phyloP scores from a whole-genome alignment of 2,113 vertebrate species.

The Nothocercus nigrocapillus region DNA sequence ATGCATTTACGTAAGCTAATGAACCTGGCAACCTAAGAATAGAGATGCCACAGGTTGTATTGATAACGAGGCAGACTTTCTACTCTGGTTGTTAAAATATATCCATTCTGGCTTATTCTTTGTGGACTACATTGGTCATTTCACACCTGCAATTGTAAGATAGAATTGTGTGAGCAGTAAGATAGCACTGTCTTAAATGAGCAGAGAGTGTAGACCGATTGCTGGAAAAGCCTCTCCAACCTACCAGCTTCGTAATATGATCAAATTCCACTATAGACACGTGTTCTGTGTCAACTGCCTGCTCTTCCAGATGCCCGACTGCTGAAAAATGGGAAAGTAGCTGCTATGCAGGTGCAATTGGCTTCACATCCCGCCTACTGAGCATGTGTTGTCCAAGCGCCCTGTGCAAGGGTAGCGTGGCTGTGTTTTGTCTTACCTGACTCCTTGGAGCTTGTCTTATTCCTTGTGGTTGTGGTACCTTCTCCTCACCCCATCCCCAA shows the following conservation, averaged over 20 bases:
- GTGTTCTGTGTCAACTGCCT: neutral
- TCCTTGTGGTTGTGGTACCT: neutral
- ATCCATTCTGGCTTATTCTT: neutral
- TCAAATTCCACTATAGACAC: neutral
- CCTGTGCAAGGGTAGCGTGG: neutral
- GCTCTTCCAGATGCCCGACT: neutral
- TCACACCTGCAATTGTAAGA: fast-evolving
- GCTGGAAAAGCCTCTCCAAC: neutral
- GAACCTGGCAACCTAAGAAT: fast-evolving
- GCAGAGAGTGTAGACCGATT: neutral
- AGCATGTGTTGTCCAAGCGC: neutral
- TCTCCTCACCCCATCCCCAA: neutral
- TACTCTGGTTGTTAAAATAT: neutral
- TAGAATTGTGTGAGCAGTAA: fast-evolving
- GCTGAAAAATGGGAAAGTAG: neutral
- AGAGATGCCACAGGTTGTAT: neutral
- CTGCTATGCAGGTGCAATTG: fast-evolving
- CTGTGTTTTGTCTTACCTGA: neutral
- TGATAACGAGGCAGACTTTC: neutral
- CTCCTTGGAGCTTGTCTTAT: neutral
- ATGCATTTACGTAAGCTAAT: fast-evolving
- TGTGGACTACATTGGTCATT: fast-evolving
- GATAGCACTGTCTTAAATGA: neutral
- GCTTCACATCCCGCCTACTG: neutral
- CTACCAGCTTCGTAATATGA: neutral